Evolutionary conservation across 2,888 invertebrate species (phyloP).

Genomic region (Clepsis dumicolana): DNA sequence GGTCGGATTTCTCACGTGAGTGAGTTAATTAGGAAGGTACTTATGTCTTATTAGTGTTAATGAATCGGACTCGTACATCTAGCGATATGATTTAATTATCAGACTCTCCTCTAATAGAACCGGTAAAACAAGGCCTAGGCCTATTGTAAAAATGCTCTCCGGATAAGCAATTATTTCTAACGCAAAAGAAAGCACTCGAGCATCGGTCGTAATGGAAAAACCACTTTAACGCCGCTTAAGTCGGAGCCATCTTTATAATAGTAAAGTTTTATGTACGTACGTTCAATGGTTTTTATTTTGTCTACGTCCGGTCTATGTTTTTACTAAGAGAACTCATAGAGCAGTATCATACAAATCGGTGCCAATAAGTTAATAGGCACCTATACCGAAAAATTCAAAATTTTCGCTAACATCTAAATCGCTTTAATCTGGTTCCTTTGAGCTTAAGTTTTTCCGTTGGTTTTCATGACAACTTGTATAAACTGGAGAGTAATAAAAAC

Average conservation of each 20-base stretch:
- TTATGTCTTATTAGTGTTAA: constrained; percentile 29
- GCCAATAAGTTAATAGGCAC: no score
- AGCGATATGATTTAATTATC: constrained; percentile 20
- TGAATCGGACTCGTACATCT: constrained; percentile 10
- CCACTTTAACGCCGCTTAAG: background rate
- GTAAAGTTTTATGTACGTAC: background rate
- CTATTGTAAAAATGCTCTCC: constrained; percentile 1
- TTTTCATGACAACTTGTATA: no score
- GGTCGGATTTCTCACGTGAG: constrained; percentile 11
- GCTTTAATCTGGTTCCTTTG: no score
- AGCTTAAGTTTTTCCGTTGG: no score
- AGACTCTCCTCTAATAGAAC: constrained; percentile 9
- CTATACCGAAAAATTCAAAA: no score
- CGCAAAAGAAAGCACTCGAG: constrained; percentile 7
- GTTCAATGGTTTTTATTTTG: background rate
- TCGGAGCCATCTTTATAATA: background rate
- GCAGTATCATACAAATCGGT: no score
- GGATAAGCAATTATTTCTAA: background rate
- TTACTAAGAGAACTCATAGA: no score
- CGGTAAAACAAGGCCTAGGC: background rate
- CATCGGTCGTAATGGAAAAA: constrained; percentile 12
- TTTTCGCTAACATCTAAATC: no score
- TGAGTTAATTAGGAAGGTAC: constrained; percentile 19
- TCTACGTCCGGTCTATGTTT: background rate
- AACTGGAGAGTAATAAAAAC: no score